These are phyloP conservation scores for Sthenelais limicola DNA, from an alignment of 2,888 invertebrate species.

Conservation along the genomic window DNA sequence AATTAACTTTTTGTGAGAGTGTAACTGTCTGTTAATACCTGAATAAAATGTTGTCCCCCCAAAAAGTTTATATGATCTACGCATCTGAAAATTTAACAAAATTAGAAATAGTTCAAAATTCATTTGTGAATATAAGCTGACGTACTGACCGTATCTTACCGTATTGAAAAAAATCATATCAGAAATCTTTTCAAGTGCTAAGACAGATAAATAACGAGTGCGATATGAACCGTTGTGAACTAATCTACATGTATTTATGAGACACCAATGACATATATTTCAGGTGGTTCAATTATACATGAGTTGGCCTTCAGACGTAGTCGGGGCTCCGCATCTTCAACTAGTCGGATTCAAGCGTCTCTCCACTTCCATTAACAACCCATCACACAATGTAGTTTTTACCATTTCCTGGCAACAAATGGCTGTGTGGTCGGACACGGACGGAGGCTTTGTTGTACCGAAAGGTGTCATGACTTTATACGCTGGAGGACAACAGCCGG, in stretches of 20 bases:
- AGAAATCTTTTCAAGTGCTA: not conserved
- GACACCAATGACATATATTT: not conserved
- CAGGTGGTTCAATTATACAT: conserved; percentile 62
- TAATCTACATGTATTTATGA: too few species aligned
- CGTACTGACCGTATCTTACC: too few species aligned
- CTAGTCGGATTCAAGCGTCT: conserved; percentile 56
- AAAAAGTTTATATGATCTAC: too few species aligned
- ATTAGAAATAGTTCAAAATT: too few species aligned
- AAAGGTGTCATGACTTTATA: conserved; percentile 59
- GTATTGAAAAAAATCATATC: not conserved
- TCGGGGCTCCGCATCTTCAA: conserved; percentile 56
- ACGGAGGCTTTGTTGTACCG: conserved; percentile 54
- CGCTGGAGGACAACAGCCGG: conserved; percentile 59
- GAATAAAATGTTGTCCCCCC: too few species aligned
- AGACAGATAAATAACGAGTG: too few species aligned
- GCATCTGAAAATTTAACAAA: too few species aligned
- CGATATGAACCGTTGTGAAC: too few species aligned
- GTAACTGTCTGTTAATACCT: too few species aligned
- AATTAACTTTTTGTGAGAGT: too few species aligned
- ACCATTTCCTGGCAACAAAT: conserved; percentile 51
- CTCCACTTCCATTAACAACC: conserved; percentile 6
- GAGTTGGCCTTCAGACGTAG: conserved; percentile 52
- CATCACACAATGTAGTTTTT: not conserved
- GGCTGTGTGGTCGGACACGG: conserved; percentile 55
- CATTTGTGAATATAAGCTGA: too few species aligned